Conservation (phyloP, 1,140 invertebrate species). For the Lepidurus apus region DNA sequence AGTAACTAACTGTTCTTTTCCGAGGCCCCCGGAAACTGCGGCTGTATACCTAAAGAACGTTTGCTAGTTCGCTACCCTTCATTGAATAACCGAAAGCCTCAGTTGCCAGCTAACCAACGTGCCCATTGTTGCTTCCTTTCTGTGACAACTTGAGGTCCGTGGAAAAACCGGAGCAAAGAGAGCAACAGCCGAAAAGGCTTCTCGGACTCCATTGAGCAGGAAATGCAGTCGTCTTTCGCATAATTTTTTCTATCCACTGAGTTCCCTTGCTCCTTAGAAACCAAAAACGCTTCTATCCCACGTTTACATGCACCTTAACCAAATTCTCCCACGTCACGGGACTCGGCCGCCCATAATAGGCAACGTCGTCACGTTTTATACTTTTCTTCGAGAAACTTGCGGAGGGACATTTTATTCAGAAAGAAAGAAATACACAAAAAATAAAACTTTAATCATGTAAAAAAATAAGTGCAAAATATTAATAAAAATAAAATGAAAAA, state of each 20-base stretch:
- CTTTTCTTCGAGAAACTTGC: background rate
- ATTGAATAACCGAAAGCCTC: background rate
- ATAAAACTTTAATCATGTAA: too few species aligned
- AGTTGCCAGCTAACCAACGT: background rate
- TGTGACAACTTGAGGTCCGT: slow-evolving; percentile 14
- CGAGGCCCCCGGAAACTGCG: background rate
- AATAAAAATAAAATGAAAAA: too few species aligned
- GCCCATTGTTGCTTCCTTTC: background rate
- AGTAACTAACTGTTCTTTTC: background rate
- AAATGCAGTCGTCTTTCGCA: background rate
- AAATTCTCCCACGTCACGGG: slow-evolving; percentile 7
- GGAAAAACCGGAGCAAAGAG: background rate
- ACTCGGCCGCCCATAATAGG: background rate
- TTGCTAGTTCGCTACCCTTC: background rate
- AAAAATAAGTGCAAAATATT: too few species aligned
- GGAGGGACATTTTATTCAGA: too few species aligned
- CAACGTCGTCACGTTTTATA: background rate
- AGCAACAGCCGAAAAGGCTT: background rate
- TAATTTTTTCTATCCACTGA: background rate
- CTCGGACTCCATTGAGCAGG: background rate
- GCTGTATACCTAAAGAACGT: background rate
- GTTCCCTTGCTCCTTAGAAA: background rate
- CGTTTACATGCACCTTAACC: background rate
- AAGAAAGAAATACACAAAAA: too few species aligned
- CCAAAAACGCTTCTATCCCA: background rate